Base-by-base conservation (phyloP, 2,888 invertebrate species). In the Boloria euphrosyne region DNA sequence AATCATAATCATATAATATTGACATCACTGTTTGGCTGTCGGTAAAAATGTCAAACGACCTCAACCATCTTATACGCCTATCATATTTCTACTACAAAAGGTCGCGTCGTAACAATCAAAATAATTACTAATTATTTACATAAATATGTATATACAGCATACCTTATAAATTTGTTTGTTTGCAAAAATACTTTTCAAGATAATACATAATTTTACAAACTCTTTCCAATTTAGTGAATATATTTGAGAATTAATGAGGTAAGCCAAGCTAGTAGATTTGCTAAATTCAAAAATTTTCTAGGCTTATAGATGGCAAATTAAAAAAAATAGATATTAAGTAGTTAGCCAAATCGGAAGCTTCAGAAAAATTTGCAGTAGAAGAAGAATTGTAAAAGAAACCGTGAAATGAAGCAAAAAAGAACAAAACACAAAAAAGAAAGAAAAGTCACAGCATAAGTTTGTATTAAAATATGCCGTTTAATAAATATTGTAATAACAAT, bases 401-500 rank as follows among this genome's bases (percentile, higher is more conserved):
- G n/a, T n/a, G n/a, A 31, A 31, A 31, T 10, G 10, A 31, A 31
- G 10, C 10, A 31, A 31, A 10, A 31, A 31, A 31, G 10, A 10
- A 31, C 0, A 31, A 31, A 31, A 31, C 1, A 31, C 7, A 31
- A 6, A 3, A 27, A 10, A 10, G 10, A 31, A 31, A 31, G 7
- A 10, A 10, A 31, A 31, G 7, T 10, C 31, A 7, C 10, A 31
- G 10, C 4, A 3, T 16, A 47, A 59, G 59, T 47, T 27, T 59
- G 59, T 47, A 59, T 2, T 13, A 31, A 31, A 27, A 27, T 52
- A 13, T 51, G 51, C 13, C 27, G 14, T 31, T 27, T 38, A 44
- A 58, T 61, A 51, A 51, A 61, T 59, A 59, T 61, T 61, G 14
- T 47, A 16, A 22, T 18, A 58, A 64, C 57, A 64, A 64, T 64